Evolutionary conservation across 1,140 invertebrate genomes (phyloP).

Genomic region (Rhynchophorus ferrugineus): DNA sequence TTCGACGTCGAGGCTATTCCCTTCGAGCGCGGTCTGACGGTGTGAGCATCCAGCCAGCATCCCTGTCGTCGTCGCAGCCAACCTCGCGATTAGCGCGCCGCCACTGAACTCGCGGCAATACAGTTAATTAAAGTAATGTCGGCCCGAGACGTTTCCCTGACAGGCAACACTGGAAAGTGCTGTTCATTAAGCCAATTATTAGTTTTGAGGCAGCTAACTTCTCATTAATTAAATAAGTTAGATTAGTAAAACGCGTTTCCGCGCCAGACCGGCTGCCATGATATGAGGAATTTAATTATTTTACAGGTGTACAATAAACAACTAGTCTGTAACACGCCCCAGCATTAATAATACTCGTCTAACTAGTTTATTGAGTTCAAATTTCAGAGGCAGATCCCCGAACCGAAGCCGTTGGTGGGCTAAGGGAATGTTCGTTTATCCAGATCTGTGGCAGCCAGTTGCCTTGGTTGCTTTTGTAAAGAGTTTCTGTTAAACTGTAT

Average conservation of each 20-base stretch:
- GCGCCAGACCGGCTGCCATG: conserved; percentile 2
- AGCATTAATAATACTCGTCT: conserved; percentile 1
- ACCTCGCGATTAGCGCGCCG: too few relatives aligned
- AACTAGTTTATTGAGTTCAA: not conserved
- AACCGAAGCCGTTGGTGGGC: too few relatives aligned
- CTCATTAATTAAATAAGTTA: conserved; percentile 26
- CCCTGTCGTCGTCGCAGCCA: too few relatives aligned
- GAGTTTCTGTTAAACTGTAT: too few relatives aligned
- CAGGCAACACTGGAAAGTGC: conserved; percentile 18
- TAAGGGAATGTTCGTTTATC: not conserved
- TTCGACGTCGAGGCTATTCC: too few relatives aligned
- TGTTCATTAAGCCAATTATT: conserved; percentile 29
- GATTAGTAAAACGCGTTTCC: conserved; percentile 21
- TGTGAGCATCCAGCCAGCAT: not conserved
- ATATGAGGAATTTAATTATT: conserved; percentile 8
- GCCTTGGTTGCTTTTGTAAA: not conserved
- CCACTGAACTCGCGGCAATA: conserved; percentile 1
- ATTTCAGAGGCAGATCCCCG: not conserved
- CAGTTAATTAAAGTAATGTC: conserved; percentile 13
- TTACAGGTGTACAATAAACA: conserved; percentile 7
- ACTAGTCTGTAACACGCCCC: conserved; percentile 4
- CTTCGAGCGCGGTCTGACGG: not conserved
- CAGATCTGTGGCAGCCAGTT: not conserved
- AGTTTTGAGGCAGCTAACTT: conserved; percentile 26
- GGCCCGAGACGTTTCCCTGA: conserved; percentile 11